phyloP scores from a whole-genome alignment of 2,113 vertebrate species.

The Microtus richardsoni region DNA sequence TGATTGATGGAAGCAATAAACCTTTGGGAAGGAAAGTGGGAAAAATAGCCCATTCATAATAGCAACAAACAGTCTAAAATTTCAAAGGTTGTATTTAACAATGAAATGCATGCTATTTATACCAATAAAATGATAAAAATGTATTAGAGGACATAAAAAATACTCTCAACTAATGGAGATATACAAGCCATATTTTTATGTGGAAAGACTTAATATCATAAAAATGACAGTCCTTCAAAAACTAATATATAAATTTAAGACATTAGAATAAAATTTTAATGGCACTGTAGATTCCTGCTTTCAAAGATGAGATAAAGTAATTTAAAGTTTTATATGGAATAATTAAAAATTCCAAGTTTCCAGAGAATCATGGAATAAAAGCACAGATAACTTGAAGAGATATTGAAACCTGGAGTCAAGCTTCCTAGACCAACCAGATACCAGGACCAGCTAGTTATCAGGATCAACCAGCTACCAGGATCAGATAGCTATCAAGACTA shows the following conservation, averaged over 20 bases:
- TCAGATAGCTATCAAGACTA: not conserved
- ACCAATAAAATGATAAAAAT: conserved; percentile 23
- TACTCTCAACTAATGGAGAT: not conserved
- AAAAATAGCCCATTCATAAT: not conserved
- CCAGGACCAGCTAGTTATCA: not conserved
- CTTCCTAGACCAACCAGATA: not conserved
- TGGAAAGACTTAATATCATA: not conserved
- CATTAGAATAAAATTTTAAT: conserved; percentile 21
- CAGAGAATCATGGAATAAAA: not conserved
- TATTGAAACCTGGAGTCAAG: not conserved
- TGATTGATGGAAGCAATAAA: conserved; percentile 51
- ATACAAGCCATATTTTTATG: not conserved
- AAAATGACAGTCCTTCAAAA: not conserved
- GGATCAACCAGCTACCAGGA: not conserved
- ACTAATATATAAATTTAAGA: conserved; percentile 15
- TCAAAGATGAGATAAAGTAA: not conserved
- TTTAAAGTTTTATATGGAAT: conserved; percentile 13
- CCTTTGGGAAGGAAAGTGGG: conserved; percentile 27
- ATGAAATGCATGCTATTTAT: not conserved
- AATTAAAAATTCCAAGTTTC: conserved; percentile 2
- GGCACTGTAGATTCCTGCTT: not conserved
- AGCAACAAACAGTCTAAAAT: not conserved
- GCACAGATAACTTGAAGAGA: not conserved
- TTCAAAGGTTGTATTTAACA: conserved; percentile 27
- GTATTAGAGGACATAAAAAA: conserved; percentile 11